Evolutionary conservation across 2,113 vertebrate species (phyloP).

Genomic region (Takifugu bimaculatus): DNA sequence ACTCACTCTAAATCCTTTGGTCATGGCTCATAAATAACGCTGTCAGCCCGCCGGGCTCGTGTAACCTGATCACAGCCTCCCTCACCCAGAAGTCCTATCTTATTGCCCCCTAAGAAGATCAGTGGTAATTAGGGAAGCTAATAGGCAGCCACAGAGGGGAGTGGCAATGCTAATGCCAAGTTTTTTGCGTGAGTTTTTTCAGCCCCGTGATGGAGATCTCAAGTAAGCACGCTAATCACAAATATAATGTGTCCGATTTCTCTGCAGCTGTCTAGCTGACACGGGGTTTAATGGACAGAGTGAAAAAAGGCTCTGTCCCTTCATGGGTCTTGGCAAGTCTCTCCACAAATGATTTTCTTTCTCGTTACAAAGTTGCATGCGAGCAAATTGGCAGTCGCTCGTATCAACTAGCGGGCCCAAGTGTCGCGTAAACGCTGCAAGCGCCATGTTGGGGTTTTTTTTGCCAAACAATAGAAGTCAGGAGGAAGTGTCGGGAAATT

Average conservation of each 20-base stretch:
- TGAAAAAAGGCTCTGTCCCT: background rate
- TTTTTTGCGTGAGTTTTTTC: background rate
- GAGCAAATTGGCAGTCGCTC: constrained; percentile 7
- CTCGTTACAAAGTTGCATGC: constrained; percentile 3
- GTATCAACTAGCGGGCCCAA: constrained; percentile 8
- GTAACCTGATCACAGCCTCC: constrained; percentile 46
- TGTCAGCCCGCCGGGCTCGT: constrained; percentile 42
- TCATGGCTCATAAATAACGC: constrained; percentile 55
- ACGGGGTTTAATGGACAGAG: too few species aligned
- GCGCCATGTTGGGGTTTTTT: background rate
- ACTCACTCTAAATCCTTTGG: constrained; percentile 57
- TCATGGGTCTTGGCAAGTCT: constrained; percentile 33
- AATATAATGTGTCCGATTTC: constrained; percentile 20
- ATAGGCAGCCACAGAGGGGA: constrained; percentile 29
- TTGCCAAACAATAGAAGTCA: constrained; percentile 32
- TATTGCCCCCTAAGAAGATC: constrained; percentile 12
- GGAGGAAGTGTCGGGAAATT: constrained; percentile 28
- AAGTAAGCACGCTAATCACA: too few species aligned
- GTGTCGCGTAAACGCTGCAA: background rate
- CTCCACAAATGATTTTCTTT: constrained; percentile 10
- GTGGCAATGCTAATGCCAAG: constrained; percentile 17
- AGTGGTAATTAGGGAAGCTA: constrained; percentile 45
- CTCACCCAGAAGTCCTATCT: constrained; percentile 6
- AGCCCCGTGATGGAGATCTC: too few species aligned
- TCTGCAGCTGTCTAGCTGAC: background rate